Percentiles rank a stretch among this genome's conserved stretches.
phyloP scores from a whole-genome alignment of 2,113 vertebrate genomes.

The Phoenicopterus ruber region DNA sequence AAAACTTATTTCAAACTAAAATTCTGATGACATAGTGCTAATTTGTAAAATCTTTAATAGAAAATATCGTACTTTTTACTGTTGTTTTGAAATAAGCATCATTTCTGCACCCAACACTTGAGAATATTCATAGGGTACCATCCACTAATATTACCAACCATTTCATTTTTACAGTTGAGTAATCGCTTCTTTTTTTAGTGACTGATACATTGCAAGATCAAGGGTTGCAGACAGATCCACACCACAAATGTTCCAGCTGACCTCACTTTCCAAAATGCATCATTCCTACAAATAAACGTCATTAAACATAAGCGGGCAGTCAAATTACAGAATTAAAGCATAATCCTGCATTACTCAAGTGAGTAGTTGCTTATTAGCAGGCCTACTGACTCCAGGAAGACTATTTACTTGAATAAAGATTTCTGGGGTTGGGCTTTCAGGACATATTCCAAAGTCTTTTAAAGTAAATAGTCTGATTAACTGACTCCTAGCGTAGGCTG shows the following conservation, averaged over 20 bases:
- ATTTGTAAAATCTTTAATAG: neutral
- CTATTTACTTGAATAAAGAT: neutral
- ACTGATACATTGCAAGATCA: neutral
- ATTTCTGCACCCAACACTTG: neutral
- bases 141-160: neutral
- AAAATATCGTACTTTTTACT: neutral
- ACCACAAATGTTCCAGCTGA: constrained; percentile 18
- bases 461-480: neutral
- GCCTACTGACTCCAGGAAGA: neutral
- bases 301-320: neutral
- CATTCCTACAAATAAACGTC: neutral
- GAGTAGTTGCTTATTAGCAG: neutral
- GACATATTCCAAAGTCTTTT: neutral
- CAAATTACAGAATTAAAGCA: neutral
- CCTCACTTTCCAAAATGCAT: constrained; percentile 9
- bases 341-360: neutral
- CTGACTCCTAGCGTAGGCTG: neutral
- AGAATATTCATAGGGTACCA: neutral
- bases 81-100: neutral
- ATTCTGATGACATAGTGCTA: neutral
- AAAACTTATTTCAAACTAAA: neutral
- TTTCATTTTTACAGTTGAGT: neutral
- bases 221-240: constrained; percentile 10
- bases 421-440: neutral
- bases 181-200: constrained; percentile 7